Evolutionary conservation across 2,113 vertebrate species (phyloP).

Genomic region (Nettapus auritus): DNA sequence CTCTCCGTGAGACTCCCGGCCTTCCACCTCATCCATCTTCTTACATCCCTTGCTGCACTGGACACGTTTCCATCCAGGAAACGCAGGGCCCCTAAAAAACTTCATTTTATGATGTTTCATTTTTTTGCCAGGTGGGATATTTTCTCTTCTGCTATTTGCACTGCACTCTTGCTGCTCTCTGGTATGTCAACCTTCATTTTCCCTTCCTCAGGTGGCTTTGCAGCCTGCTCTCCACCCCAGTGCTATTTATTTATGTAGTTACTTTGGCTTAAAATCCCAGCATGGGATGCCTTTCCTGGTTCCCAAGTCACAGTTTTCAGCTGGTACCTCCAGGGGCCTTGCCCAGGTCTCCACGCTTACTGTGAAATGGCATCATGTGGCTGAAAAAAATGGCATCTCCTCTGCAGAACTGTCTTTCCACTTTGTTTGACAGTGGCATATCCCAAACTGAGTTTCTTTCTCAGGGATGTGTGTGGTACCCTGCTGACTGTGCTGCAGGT

Average conservation of each 20-base stretch:
- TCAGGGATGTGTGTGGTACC: not conserved
- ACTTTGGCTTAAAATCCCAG: constrained; percentile 11
- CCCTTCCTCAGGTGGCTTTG: constrained; percentile 20
- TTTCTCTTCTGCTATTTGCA: constrained; percentile 41
- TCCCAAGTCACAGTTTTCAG: not conserved
- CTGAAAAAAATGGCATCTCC: not conserved
- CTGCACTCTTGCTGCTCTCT: not conserved
- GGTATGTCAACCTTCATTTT: constrained; percentile 5
- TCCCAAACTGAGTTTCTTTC: not conserved
- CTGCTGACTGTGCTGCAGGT: not conserved
- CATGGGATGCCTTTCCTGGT: not conserved
- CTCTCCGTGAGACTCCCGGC: not conserved
- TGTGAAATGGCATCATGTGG: not conserved
- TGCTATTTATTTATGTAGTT: constrained; percentile 16
- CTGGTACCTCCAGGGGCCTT: not conserved
- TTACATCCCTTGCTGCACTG: not conserved
- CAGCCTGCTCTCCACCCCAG: not conserved
- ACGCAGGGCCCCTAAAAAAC: constrained; percentile 23
- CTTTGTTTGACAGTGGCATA: not conserved
- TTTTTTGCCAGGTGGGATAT: constrained; percentile 42
- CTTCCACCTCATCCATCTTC: constrained; percentile 58
- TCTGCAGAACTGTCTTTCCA: not conserved
- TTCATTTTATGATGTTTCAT: constrained; percentile 2
- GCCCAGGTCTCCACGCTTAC: not conserved
- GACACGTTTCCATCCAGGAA: constrained; percentile 54